Conservation (phyloP, 1,140 invertebrate species). For the Riptortus pedestris region DNA sequence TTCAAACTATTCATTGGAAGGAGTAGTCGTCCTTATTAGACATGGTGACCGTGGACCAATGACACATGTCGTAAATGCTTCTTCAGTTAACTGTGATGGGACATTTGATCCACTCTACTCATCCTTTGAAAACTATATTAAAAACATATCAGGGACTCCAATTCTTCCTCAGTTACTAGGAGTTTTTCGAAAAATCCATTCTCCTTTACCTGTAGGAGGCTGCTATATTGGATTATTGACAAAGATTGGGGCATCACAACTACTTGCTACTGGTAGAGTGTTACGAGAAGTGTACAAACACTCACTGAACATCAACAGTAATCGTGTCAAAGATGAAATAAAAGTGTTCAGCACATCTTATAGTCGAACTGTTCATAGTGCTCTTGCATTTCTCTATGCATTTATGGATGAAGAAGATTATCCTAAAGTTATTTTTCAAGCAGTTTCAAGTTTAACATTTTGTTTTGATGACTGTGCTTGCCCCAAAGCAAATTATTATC, state of each 20-base stretch:
- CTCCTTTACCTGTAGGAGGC: constrained; percentile 37
- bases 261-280: constrained; percentile 62
- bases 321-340: constrained; percentile 47
- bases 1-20: constrained; percentile 58
- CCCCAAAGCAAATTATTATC: constrained; percentile 53
- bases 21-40: constrained; percentile 65
- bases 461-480: constrained; percentile 75
- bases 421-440: constrained; percentile 44
- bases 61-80: constrained; percentile 61
- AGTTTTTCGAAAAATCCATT: constrained; percentile 52
- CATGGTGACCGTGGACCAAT: constrained; percentile 82
- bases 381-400: constrained; percentile 65
- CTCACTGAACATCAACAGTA: constrained; percentile 43
- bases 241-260: constrained; percentile 54
- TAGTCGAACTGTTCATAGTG: constrained; percentile 79
- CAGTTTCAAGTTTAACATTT: constrained; percentile 72
- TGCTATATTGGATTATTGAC: constrained; percentile 47
- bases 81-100: constrained; percentile 62
- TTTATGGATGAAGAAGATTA: constrained; percentile 51
- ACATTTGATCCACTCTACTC: constrained; percentile 22
- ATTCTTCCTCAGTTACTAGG: constrained; percentile 58
- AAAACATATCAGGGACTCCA: constrained; percentile 49
- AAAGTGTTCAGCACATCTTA: constrained; percentile 71
- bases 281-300: constrained; percentile 57
- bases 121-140: constrained; percentile 42